phyloP scores from a whole-genome alignment of 2,113 vertebrate genomes.

The Nothocercus julius region DNA sequence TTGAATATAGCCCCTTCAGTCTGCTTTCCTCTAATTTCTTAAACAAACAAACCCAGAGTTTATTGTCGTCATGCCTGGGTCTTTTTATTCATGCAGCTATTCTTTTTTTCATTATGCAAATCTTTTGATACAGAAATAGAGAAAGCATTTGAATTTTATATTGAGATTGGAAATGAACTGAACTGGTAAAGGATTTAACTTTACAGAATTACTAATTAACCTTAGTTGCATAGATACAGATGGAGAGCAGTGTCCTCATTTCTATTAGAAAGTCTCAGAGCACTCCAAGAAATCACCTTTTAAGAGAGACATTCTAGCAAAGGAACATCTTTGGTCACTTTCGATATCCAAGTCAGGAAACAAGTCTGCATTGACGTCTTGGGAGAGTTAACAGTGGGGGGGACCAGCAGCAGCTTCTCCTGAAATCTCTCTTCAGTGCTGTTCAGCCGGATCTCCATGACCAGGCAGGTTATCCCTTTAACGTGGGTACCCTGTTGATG shows the following conservation, averaged over 20 bases:
- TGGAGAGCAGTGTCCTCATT: neutral
- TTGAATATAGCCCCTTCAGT: neutral
- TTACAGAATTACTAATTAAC: neutral
- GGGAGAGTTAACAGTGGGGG: neutral
- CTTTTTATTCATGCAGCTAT: neutral
- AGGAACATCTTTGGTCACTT: neutral
- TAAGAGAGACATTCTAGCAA: neutral
- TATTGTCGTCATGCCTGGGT: neutral
- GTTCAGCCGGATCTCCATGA: too few species aligned
- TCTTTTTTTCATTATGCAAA: neutral
- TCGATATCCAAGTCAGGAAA: neutral
- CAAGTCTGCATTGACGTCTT: neutral
- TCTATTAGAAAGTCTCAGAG: neutral
- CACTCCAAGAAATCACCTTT: neutral
- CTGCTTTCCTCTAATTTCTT: neutral
- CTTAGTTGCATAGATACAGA: neutral
- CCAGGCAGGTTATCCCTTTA: too few species aligned
- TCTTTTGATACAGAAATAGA: neutral
- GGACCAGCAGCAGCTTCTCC: neutral
- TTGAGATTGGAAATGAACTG: neutral
- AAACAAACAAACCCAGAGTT: neutral
- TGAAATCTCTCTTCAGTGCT: neutral
- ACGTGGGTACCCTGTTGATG: too few species aligned
- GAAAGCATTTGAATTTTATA: neutral
- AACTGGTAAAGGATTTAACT: neutral